These are phyloP conservation scores for Ascaphus truei DNA, from an alignment of 2,113 vertebrate species.

Conservation along the genomic window DNA sequence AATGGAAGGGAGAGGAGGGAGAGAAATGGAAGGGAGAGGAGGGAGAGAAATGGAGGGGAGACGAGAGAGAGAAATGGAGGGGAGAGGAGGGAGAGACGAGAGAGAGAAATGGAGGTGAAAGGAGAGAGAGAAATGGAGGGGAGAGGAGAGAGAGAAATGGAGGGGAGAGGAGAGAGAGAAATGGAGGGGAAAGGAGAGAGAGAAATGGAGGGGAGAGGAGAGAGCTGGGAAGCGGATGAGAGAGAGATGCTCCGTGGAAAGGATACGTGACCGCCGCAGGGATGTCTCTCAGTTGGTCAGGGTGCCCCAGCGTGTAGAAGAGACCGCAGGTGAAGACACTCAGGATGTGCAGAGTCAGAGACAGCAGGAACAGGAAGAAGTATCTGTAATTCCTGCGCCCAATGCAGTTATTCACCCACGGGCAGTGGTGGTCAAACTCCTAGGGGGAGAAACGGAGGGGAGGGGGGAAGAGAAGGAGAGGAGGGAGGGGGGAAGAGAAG, in stretches of 20 bases:
- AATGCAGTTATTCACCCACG: constrained; percentile 98
- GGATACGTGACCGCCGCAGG: constrained; percentile 94
- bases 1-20: neutral
- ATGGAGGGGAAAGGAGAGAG: neutral
- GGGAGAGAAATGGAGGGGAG: neutral
- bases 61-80: neutral
- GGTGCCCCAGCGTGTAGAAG: constrained; percentile 84
- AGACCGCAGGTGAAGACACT: constrained; percentile 89
- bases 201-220: neutral
- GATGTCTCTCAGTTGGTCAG: constrained; percentile 78
- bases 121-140: too few species aligned
- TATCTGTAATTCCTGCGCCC: constrained; percentile 94
- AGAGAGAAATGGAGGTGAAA: neutral
- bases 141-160: too few species aligned
- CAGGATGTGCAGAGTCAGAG: constrained; percentile 88
- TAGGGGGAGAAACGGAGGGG: too few species aligned
- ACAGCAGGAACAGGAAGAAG: constrained; percentile 95
- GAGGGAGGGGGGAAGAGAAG: neutral
- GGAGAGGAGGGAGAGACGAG: neutral
- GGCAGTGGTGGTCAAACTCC: constrained; percentile 97
- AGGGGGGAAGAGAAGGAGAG: constrained; percentile 17
- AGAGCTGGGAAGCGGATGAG: too few species aligned
- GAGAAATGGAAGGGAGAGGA: neutral
- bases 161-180: neutral
- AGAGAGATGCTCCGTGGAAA: constrained; percentile 34